Evolutionary conservation across 2,888 invertebrate species (phyloP).

Genomic region (Caenorhabditis japonica): DNA sequence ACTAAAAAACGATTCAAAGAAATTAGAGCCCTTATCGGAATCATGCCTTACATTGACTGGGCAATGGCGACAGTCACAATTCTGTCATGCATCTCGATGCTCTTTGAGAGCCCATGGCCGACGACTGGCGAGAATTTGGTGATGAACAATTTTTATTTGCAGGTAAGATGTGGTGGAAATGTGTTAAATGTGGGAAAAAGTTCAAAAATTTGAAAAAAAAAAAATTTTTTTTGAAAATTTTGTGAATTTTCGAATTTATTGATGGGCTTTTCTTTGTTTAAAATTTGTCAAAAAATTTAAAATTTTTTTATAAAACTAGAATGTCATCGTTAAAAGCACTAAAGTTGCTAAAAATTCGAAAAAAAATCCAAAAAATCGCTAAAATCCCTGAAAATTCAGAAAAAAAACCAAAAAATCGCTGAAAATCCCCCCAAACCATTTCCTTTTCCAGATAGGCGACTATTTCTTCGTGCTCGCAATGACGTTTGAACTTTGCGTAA

Average conservation of each 20-base stretch:
- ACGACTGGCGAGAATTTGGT: slow-evolving; percentile 81
- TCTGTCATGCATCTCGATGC: slow-evolving; percentile 96
- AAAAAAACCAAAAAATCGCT: too few relatives aligned
- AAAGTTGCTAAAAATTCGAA: too few relatives aligned
- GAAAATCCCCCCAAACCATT: too few relatives aligned
- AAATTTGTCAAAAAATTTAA: too few relatives aligned
- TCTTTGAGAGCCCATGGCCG: slow-evolving; percentile 93
- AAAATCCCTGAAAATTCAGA: too few relatives aligned
- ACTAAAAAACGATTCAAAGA: slow-evolving; percentile 70
- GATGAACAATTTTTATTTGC: slow-evolving; percentile 92
- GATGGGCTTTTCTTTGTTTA: too few relatives aligned
- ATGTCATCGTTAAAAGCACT: neutral
- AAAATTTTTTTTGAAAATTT: neutral
- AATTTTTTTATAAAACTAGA: too few relatives aligned
- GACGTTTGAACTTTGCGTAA: slow-evolving; percentile 94
- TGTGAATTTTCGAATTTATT: too few relatives aligned
- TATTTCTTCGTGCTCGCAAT: slow-evolving; percentile 97
- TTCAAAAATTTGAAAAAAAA: neutral
- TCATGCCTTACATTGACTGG: slow-evolving; percentile 99
- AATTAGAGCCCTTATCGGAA: slow-evolving; percentile 90
- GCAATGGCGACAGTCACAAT: slow-evolving; percentile 98
- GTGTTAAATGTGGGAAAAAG: neutral
- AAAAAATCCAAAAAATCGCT: too few relatives aligned
- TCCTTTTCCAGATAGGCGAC: slow-evolving; percentile 84
- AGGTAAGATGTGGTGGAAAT: slow-evolving; percentile 80